Percentiles rank a stretch among this genome's conserved stretches.
These are phyloP conservation scores for Lissonota sp. DNA, from an alignment of 2,888 invertebrate genomes.

Conservation along the genomic window DNA sequence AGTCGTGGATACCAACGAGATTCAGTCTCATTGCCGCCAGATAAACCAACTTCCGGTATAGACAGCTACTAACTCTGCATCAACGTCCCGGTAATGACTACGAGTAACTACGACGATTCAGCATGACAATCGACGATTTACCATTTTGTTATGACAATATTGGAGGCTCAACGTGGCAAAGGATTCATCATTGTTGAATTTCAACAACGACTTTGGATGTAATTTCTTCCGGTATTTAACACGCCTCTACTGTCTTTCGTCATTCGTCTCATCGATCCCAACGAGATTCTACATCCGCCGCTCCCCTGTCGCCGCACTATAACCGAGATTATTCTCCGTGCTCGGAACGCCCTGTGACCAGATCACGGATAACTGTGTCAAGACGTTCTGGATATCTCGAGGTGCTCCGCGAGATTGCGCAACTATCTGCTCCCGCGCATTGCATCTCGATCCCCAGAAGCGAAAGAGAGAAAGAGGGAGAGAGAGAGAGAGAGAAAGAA, in stretches of 20 bases:
- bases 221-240: slow-evolving; percentile 64
- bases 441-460: slow-evolving; percentile 57
- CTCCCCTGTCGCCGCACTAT: slow-evolving; percentile 25
- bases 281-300: slow-evolving; percentile 28
- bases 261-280: slow-evolving; percentile 58
- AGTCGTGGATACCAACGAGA: slow-evolving; percentile 20
- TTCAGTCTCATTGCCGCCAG: slow-evolving; percentile 37
- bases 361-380: slow-evolving; percentile 78
- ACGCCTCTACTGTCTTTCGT: slow-evolving; percentile 55
- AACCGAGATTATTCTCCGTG: slow-evolving; percentile 54
- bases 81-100: neutral
- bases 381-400: slow-evolving; percentile 78
- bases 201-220: slow-evolving; percentile 31
- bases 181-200: slow-evolving; percentile 29
- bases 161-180: neutral
- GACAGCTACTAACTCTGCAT: neutral
- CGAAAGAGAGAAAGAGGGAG: slow-evolving; percentile 46
- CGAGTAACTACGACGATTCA: too few species aligned
- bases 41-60: slow-evolving; percentile 38
- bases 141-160: too few species aligned
- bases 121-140: too few species aligned
- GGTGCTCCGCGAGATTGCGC: slow-evolving; percentile 73
- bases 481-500: slow-evolving; percentile 59
- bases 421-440: slow-evolving; percentile 65
- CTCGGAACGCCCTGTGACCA: slow-evolving; percentile 75